Evolutionary conservation across 2,113 vertebrate species (phyloP), one percentile per base, ranked within the genome.

Genomic region (Nannospalax galili): DNA sequence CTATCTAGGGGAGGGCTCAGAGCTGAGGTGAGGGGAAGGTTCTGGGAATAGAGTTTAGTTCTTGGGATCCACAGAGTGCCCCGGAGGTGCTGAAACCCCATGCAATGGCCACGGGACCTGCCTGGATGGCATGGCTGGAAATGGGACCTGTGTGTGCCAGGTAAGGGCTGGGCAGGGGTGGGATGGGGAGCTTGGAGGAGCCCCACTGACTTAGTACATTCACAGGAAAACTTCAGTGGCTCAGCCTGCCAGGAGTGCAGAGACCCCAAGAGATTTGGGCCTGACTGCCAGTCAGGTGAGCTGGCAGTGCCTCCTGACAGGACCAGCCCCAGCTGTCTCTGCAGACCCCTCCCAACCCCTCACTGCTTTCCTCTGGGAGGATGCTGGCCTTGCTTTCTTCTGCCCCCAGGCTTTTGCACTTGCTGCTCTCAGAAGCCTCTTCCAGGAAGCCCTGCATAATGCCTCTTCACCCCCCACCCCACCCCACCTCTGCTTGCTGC

Each of bases 101-200:
- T 99, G 99, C 96, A 99, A 73, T 67, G 98, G 98, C 95, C 98
- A 98, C 0, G 99, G 99, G 11, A 98, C 77, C 14, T 99, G 99
- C 93, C n/a, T 98, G 97, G 99, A 99, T 32, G 99, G 99, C 42
- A 97, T 98, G 0, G 42, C 92, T 0, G 98, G 98, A 62, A 99
- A 99, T 0, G 99, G 99, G 81, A 99, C 99, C 93, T 99, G 99
- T 35, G 74, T 98, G 92, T 99, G 99, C 97, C 96, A 99, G 96
- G 99, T 99, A 45, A 98, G 98, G 72, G 19, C 0, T 1, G 0
- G 4, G 84, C 30, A 42, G 35, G 75, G 42, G 37, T 17, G 32
- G 35, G 42, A 5, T 7, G 1, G 67, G 62, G 17, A 3, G 22
- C 20, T 56, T 1, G 15, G 48, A 79, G 52, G n/a, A 70, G 24